A percentile compares a stretch with the other conserved stretches of the same genome.
Evolutionary conservation across 2,797 vertebrate species (phyloP).

Genomic region (Chanos chanos): DNA sequence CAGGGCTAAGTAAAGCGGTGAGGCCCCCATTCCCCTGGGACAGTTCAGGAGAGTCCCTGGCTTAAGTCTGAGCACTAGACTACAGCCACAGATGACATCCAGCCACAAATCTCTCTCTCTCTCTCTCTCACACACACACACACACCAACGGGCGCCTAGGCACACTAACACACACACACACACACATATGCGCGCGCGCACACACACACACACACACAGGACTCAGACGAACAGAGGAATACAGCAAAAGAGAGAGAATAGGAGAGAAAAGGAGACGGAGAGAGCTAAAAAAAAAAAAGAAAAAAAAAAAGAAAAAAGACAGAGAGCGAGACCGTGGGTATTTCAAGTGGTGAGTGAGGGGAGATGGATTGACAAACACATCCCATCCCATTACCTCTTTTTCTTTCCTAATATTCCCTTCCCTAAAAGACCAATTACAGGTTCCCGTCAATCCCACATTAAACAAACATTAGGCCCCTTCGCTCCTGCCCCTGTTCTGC

Average conservation of each 20-base stretch:
- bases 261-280: background rate
- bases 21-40: no score
- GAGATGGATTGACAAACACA: no score
- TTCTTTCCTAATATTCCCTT: slow-evolving; percentile 78
- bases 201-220: background rate
- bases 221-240: background rate
- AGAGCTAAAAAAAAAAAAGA: background rate
- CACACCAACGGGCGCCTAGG: no score
- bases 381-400: no score
- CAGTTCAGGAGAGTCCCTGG: no score
- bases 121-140: no score
- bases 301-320: background rate
- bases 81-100: no score
- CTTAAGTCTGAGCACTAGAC: no score
- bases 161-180: background rate
- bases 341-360: no score
- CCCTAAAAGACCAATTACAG: slow-evolving; percentile 83
- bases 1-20: no score
- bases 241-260: background rate
- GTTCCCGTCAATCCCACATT: slow-evolving; percentile 87
- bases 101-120: no score
- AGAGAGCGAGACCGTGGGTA: background rate
- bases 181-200: background rate
- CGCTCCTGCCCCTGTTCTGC: slow-evolving; percentile 75
- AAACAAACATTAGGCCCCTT: slow-evolving; percentile 89